phyloP scores from a whole-genome alignment of 2,888 invertebrate species.

The Oxystoma pomonae region DNA sequence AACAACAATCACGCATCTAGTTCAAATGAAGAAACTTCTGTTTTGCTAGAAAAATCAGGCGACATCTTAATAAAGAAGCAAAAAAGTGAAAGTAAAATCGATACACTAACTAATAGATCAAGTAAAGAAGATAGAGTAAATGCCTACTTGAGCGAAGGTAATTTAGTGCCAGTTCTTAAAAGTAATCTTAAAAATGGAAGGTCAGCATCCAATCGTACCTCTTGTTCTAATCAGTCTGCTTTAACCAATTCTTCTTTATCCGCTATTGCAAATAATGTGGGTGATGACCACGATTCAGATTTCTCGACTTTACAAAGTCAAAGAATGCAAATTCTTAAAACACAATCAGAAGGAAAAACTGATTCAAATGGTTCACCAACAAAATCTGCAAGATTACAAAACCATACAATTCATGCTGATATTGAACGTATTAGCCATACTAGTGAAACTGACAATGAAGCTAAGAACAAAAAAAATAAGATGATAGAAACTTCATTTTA shows the following conservation, averaged over 20 bases:
- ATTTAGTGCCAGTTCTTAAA: conserved; percentile 25
- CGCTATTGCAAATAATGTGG: conserved; percentile 31
- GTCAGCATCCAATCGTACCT: conserved; percentile 20
- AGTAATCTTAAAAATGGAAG: conserved; percentile 15
- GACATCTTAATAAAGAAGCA: conserved; percentile 16
- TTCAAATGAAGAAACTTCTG: conserved; percentile 8
- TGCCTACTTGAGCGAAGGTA: conserved; percentile 26
- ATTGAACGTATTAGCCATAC: neutral
- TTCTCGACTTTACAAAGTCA: conserved; percentile 17
- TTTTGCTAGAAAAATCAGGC: conserved; percentile 9
- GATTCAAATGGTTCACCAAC: neutral
- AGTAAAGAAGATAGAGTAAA: conserved; percentile 25
- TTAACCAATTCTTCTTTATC: conserved; percentile 28
- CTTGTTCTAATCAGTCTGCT: conserved; percentile 24
- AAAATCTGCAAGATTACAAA: neutral
- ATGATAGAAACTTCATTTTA: neutral
- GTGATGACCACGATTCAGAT: conserved; percentile 35
- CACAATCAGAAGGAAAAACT: neutral
- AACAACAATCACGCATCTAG: conserved; percentile 7
- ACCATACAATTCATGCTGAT: neutral
- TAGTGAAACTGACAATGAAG: neutral
- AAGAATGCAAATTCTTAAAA: conserved; percentile 10
- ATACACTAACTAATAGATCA: conserved; percentile 11
- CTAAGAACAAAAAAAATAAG: neutral
- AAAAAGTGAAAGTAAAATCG: conserved; percentile 17